phyloP scores from a whole-genome alignment of 2,797 vertebrate genomes.

The Gymnoscopelus microlampas region DNA sequence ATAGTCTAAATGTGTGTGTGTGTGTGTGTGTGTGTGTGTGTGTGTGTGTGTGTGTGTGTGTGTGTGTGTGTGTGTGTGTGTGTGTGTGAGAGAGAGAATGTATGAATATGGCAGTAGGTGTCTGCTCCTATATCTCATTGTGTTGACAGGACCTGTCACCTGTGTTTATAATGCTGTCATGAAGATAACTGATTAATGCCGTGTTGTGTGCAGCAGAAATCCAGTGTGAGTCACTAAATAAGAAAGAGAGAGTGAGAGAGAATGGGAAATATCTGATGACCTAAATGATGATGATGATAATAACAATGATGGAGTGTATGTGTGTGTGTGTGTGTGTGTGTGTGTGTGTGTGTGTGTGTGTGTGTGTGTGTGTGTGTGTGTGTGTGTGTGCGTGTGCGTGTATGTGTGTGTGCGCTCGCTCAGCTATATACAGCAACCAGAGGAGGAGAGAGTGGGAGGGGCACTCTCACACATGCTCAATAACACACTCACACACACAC shows the following conservation, averaged over 20 bases:
- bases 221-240: too few relatives aligned
- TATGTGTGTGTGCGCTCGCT: conserved; percentile 47
- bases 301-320: conserved; percentile 1
- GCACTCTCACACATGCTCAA: conserved; percentile 47
- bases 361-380: too few relatives aligned
- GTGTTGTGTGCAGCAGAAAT: not conserved
- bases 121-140: conserved; percentile 28
- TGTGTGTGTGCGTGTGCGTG: too few relatives aligned
- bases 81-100: not conserved
- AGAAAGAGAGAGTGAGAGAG: conserved; percentile 18
- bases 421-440: conserved; percentile 48
- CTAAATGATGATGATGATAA: not conserved
- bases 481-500: conserved; percentile 23
- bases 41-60: conserved; percentile 4
- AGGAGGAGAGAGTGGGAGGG: conserved; percentile 70
- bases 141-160: conserved; percentile 51
- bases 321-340: not conserved
- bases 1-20: not conserved
- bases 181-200: conserved; percentile 33
- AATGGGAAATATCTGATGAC: not conserved
- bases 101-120: conserved; percentile 8
- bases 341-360: too few relatives aligned
- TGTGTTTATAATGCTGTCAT: conserved; percentile 21
- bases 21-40: conserved; percentile 15
- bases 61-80: not conserved